Conservation (phyloP, 2,113 vertebrate genomes). For the Mustela lutreola region DNA sequence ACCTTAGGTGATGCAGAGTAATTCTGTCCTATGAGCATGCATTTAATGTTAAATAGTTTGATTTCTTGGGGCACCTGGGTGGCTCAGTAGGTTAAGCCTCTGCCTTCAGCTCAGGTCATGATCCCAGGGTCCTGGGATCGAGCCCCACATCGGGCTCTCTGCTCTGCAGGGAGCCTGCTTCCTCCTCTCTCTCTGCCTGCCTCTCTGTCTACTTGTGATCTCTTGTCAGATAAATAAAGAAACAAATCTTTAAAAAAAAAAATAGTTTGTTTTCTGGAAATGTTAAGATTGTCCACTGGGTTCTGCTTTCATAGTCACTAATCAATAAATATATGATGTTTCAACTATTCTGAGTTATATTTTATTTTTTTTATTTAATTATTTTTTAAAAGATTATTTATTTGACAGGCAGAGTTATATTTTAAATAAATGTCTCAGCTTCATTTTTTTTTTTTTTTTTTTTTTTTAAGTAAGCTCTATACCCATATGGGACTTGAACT, state of each 20-base stretch:
- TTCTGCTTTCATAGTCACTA: not conserved
- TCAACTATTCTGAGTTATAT: not conserved
- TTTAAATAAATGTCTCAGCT: constrained; percentile 6
- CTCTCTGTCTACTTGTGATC: no score
- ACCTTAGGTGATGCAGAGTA: not conserved
- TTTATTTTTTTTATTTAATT: not conserved
- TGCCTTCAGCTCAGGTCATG: no score
- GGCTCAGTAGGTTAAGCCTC: no score
- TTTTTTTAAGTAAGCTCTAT: not conserved
- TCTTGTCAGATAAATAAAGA: no score
- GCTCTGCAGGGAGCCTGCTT: no score
- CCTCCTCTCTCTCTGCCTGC: no score
- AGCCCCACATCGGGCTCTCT: no score
- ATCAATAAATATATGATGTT: not conserved
- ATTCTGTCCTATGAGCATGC: not conserved
- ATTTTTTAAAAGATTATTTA: no score
- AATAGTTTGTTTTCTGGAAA: not conserved
- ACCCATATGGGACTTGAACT: not conserved
- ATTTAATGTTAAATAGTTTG: not conserved
- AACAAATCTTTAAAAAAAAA: not conserved
- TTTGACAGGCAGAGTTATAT: not conserved
- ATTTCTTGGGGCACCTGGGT: not conserved
- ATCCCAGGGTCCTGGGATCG: no score
- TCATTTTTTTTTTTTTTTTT: not conserved
- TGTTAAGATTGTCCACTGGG: not conserved